Percentiles rank a stretch among this genome's conserved stretches.
These are phyloP conservation scores for Anthoscopus minutus DNA, from an alignment of 2,113 vertebrate genomes.

Conservation along the genomic window DNA sequence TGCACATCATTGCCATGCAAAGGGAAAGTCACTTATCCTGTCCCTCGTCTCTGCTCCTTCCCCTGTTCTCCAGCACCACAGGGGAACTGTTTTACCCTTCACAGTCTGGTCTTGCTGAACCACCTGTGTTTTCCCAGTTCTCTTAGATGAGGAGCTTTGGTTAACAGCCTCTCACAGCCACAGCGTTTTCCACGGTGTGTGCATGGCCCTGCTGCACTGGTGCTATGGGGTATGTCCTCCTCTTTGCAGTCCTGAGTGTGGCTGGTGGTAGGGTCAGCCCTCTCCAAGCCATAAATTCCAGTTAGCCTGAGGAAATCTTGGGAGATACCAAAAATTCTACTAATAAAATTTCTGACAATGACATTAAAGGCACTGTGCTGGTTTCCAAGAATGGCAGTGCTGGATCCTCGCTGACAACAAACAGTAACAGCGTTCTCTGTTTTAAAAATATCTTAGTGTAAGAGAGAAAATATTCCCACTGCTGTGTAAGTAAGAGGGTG, in stretches of 20 bases:
- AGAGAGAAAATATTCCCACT: constrained; percentile 49
- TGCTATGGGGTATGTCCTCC: background rate
- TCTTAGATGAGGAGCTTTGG: background rate
- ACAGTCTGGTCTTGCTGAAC: background rate
- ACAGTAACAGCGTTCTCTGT: background rate
- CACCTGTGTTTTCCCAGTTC: background rate
- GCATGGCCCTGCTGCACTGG: background rate
- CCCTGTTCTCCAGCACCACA: background rate
- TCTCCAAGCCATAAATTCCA: background rate
- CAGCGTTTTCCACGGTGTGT: background rate
- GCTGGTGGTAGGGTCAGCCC: background rate
- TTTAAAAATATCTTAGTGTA: constrained; percentile 56
- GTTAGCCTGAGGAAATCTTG: background rate
- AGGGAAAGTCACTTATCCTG: background rate
- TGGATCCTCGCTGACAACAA: constrained; percentile 46
- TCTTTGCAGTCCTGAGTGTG: background rate
- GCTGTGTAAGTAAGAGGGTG: constrained; percentile 41
- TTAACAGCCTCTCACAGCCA: background rate
- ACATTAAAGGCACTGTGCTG: background rate
- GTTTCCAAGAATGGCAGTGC: constrained; percentile 49
- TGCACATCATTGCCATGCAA: background rate
- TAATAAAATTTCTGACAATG: background rate
- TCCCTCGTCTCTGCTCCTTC: background rate
- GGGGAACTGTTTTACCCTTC: background rate
- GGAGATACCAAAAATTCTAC: background rate